Conservation (phyloP, 2,888 invertebrate genomes). For the Sinotaia quadrata region DNA sequence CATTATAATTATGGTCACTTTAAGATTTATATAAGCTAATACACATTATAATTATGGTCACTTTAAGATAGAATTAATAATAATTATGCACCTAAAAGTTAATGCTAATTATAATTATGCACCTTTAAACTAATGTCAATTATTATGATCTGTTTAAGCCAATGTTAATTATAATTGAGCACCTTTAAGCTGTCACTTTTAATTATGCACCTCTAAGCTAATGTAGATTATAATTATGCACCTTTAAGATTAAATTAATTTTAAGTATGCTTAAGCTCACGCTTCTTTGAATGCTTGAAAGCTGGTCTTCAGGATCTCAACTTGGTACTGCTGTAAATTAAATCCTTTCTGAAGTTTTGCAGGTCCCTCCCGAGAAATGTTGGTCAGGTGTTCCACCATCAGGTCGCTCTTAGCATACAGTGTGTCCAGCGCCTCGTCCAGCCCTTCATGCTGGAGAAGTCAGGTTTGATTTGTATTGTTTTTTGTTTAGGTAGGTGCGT, state of each 20-base stretch:
- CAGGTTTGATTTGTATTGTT: no score
- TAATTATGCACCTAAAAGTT: no score
- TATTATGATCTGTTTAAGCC: no score
- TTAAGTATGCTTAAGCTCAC: no score
- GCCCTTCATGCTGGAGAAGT: background rate
- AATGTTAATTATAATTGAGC: no score
- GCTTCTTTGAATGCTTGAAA: conserved; percentile 14
- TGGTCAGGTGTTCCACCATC: conserved; percentile 1
- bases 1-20: no score
- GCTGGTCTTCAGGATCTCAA: conserved; percentile 7
- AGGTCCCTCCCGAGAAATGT: background rate
- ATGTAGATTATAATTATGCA: background rate
- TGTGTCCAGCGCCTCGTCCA: background rate
- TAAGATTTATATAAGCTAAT: no score
- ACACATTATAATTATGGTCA: no score
- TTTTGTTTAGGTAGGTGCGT: background rate
- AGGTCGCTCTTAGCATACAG: background rate
- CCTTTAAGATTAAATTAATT: background rate
- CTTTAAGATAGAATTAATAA: no score
- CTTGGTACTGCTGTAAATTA: background rate
- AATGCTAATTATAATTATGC: no score
- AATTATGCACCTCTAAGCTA: background rate
- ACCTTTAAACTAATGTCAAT: no score
- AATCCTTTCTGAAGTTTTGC: conserved; percentile 3
- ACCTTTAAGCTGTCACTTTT: no score